Conservation (phyloP, 2,113 vertebrate species). For the Lepisosteus oculatus region DNA sequence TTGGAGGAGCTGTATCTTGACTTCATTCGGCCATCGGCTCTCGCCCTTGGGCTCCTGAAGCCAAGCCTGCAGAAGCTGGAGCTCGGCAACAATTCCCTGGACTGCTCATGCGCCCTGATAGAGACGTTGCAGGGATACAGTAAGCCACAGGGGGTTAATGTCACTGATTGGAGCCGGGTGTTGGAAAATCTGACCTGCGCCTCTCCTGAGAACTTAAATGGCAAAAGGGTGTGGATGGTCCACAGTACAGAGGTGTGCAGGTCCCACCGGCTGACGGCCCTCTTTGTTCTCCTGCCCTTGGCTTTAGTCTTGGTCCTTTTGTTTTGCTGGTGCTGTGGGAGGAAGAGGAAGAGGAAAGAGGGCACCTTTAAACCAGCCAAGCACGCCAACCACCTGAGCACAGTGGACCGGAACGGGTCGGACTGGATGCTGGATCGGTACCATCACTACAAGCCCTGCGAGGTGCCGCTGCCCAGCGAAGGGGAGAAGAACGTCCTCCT, state of each 20-base stretch:
- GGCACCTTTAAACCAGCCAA: conserved; percentile 44
- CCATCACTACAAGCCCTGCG: conserved; percentile 39
- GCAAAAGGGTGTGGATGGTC: conserved; percentile 51
- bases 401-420: conserved; percentile 32
- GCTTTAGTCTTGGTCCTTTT: conserved; percentile 56
- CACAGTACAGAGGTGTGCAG: conserved; percentile 56
- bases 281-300: conserved; percentile 76
- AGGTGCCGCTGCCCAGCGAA: conserved; percentile 1
- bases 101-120: conserved; percentile 72
- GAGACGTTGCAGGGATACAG: conserved; percentile 39
- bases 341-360: conserved; percentile 65
- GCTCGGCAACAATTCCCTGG: conserved; percentile 74
- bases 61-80: conserved; percentile 60
- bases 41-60: conserved; percentile 59
- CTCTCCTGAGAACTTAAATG: conserved; percentile 48
- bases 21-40: conserved; percentile 61
- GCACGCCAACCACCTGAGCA: conserved; percentile 31
- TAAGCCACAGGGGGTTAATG: conserved; percentile 30
- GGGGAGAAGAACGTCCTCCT: conserved; percentile 50
- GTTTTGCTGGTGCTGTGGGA: conserved; percentile 76
- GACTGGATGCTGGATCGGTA: conserved; percentile 33
- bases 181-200: conserved; percentile 59
- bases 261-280: conserved; percentile 61
- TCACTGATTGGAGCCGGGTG: conserved; percentile 37
- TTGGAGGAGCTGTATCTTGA: conserved; percentile 65